Percentiles rank a stretch among this genome's conserved stretches.
Evolutionary conservation across 1,140 invertebrate genomes (phyloP).

Genomic region (Catajapyx aquilonaris): DNA sequence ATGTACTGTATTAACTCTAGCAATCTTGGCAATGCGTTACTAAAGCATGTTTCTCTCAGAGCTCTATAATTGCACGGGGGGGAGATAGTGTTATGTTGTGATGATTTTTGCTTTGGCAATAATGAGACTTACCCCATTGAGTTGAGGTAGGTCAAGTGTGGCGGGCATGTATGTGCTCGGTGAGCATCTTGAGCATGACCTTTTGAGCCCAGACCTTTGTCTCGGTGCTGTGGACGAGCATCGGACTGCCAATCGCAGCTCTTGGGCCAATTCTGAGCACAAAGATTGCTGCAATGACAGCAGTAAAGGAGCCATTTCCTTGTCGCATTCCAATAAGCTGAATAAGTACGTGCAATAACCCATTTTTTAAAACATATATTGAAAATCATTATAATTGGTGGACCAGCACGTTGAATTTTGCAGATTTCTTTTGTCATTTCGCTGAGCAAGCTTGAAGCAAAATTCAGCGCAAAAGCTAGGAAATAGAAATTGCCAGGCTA

Average conservation of each 20-base stretch:
- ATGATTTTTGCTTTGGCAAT: too few relatives aligned
- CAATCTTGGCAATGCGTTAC: too few relatives aligned
- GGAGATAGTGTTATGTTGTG: too few relatives aligned
- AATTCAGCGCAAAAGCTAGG: background rate
- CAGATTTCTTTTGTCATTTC: too few relatives aligned
- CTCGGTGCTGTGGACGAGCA: constrained; percentile 53
- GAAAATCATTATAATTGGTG: constrained; percentile 21
- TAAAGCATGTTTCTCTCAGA: too few relatives aligned
- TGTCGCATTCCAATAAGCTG: constrained; percentile 14
- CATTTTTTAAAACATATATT: constrained; percentile 20
- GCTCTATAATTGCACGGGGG: too few relatives aligned
- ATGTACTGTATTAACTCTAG: too few relatives aligned
- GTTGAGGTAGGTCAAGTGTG: constrained; percentile 23
- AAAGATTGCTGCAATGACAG: constrained; percentile 45
- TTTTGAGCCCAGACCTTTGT: constrained; percentile 33
- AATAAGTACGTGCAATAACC: constrained; percentile 20
- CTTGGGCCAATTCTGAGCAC: constrained; percentile 87
- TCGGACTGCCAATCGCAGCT: constrained; percentile 72
- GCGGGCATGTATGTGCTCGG: constrained; percentile 25
- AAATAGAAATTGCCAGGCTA: constrained; percentile 6
- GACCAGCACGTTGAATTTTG: constrained; percentile 17
- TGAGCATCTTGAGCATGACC: constrained; percentile 43
- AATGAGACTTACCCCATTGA: too few relatives aligned
- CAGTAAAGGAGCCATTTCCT: too few relatives aligned
- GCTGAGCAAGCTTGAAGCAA: background rate